phyloP scores from a whole-genome alignment of 2,888 invertebrate species.

The Nowickia ferox region DNA sequence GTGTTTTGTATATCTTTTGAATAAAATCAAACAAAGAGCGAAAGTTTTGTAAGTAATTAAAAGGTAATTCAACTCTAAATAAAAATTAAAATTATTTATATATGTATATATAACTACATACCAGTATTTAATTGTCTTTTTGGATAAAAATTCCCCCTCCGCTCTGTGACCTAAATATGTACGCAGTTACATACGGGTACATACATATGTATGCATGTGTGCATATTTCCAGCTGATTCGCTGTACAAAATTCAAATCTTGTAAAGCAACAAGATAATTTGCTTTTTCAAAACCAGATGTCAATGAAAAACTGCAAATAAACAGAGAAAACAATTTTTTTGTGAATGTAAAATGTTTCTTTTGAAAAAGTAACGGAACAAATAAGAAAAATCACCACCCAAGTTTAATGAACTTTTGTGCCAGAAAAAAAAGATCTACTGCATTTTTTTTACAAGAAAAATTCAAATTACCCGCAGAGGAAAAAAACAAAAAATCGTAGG shows the following conservation, averaged over 20 bases:
- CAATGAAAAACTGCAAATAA: conserved; percentile 9
- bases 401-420: conserved; percentile 70
- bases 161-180: conserved; percentile 6
- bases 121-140: neutral
- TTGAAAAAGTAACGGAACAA: conserved; percentile 10
- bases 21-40: conserved; percentile 54
- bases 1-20: conserved; percentile 9
- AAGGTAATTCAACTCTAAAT: conserved; percentile 42
- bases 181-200: too few relatives aligned
- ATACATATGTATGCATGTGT: neutral
- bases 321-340: conserved; percentile 2
- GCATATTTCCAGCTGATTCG: neutral
- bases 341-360: conserved; percentile 32
- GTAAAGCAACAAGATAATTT: conserved; percentile 6
- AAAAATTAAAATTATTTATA: too few relatives aligned
- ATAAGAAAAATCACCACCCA: conserved; percentile 19
- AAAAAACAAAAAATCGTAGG: conserved; percentile 33
- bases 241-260: conserved; percentile 17
- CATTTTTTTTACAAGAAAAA: conserved; percentile 29
- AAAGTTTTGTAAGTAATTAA: conserved; percentile 55
- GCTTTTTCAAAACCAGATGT: conserved; percentile 57
- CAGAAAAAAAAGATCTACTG: conserved; percentile 56
- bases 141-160: conserved; percentile 21
- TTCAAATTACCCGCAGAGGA: conserved; percentile 7
- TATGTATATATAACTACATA: neutral